A percentile compares a stretch with the other conserved stretches of the same genome.
These are phyloP conservation scores for Syngnathus rostellatus DNA, from an alignment of 2,797 vertebrate species.

Conservation along the genomic window DNA sequence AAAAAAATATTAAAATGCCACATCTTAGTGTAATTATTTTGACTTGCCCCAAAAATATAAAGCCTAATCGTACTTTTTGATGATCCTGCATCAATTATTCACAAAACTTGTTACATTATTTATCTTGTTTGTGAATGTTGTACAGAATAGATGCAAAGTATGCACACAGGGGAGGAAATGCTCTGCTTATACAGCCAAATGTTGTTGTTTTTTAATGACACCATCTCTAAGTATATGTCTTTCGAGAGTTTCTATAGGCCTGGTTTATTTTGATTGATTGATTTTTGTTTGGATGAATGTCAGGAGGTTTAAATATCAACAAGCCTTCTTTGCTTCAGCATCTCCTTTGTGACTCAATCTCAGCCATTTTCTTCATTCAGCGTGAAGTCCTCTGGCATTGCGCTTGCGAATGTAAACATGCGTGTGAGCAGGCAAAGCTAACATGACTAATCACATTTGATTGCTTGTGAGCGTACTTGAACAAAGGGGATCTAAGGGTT, in stretches of 20 bases:
- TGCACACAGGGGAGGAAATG: conserved; percentile 8
- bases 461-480: conserved; percentile 42
- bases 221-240: conserved; percentile 10
- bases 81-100: background rate
- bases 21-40: background rate
- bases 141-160: conserved; percentile 12
- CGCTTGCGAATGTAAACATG: background rate
- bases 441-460: conserved; percentile 53
- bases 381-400: conserved; percentile 38
- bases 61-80: background rate
- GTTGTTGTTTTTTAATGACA: conserved; percentile 20
- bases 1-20: background rate
- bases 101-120: conserved; percentile 25
- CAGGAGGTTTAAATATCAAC: conserved; percentile 50
- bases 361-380: conserved; percentile 37
- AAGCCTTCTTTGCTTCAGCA: conserved; percentile 31
- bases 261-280: conserved; percentile 7
- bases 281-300: conserved; percentile 33
- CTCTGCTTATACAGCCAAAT: conserved; percentile 14
- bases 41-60: background rate
- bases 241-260: conserved; percentile 17
- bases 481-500: conserved; percentile 34
- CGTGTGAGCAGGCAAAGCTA: conserved; percentile 21
- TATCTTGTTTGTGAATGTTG: conserved; percentile 18
- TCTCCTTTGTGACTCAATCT: conserved; percentile 35